These are phyloP conservation scores for Brachionus angularis DNA, from an alignment of 1,140 invertebrate genomes.

Conservation along the genomic window DNA sequence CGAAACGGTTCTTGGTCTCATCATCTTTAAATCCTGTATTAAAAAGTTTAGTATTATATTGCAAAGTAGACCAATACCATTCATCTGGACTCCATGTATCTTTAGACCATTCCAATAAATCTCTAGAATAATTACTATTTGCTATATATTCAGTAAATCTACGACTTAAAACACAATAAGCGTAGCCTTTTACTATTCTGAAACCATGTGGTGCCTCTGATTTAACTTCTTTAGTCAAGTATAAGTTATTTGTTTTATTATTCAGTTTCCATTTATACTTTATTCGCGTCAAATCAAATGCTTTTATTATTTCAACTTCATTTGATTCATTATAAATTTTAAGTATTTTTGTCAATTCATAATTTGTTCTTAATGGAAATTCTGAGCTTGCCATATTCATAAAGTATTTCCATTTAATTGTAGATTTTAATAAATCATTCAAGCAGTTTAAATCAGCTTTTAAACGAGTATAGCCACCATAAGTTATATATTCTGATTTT, in stretches of 20 bases:
- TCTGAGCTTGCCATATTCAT: not conserved
- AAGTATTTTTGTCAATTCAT: not conserved
- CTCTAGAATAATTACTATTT: constrained; percentile 44
- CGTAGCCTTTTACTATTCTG: constrained; percentile 48
- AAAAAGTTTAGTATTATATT: not conserved
- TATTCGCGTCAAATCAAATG: not conserved
- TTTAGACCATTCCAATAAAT: constrained; percentile 47
- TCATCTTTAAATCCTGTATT: not conserved
- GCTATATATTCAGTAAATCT: constrained; percentile 48
- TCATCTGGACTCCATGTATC: constrained; percentile 50
- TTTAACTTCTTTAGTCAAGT: not conserved
- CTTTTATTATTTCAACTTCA: constrained; percentile 7
- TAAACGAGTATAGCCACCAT: constrained; percentile 46
- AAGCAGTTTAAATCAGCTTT: constrained; percentile 50
- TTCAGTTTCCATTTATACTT: constrained; percentile 46
- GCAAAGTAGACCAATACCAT: constrained; percentile 2
- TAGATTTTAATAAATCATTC: constrained; percentile 46
- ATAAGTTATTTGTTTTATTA: not conserved
- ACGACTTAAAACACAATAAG: constrained; percentile 49
- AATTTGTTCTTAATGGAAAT: no score
- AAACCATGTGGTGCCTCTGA: constrained; percentile 46
- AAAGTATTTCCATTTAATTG: not conserved
- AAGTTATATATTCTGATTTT: constrained; percentile 47
- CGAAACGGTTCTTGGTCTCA: not conserved
- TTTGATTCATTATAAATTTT: constrained; percentile 2